These are phyloP conservation scores for Poecilobothrus nobilitatus DNA, from an alignment of 2,888 invertebrate species.

Conservation along the genomic window DNA sequence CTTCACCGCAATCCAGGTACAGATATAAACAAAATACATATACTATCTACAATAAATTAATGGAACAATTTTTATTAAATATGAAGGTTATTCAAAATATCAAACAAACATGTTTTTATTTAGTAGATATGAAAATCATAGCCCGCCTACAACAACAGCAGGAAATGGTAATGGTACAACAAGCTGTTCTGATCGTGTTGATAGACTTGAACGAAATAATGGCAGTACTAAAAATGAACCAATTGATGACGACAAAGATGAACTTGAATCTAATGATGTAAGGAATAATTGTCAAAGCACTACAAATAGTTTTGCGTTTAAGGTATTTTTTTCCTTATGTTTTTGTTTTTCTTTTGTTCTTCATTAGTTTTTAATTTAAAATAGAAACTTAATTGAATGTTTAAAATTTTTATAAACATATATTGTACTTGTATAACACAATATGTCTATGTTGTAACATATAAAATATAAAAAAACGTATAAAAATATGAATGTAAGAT, in stretches of 20 bases:
- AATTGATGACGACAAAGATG: slow-evolving; percentile 41
- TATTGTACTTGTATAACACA: background rate
- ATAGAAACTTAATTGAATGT: background rate
- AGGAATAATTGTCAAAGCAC: slow-evolving; percentile 26
- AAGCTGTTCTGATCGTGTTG: slow-evolving; percentile 19
- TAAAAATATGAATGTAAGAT: background rate
- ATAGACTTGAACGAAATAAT: slow-evolving; percentile 38
- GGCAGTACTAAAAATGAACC: slow-evolving; percentile 41
- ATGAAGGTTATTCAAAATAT: too few relatives aligned
- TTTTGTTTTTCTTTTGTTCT: slow-evolving; percentile 18
- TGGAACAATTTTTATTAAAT: too few relatives aligned
- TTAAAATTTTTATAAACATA: background rate
- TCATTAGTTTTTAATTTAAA: slow-evolving; percentile 9
- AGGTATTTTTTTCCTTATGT: slow-evolving; percentile 23
- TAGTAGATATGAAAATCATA: slow-evolving; percentile 45
- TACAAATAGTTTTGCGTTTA: slow-evolving; percentile 27
- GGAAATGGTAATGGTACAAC: slow-evolving; percentile 32
- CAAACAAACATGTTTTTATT: slow-evolving; percentile 10
- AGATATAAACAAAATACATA: background rate
- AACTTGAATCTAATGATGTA: slow-evolving; percentile 43
- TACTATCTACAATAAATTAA: too few relatives aligned
- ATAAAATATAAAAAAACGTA: too few relatives aligned
- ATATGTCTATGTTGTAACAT: background rate
- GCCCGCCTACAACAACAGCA: slow-evolving; percentile 42
- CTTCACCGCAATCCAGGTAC: slow-evolving; percentile 44